A percentile compares a stretch with the other conserved stretches of the same genome.
Evolutionary conservation across 2,113 vertebrate genomes (phyloP).

Genomic region (Gulo gulo): DNA sequence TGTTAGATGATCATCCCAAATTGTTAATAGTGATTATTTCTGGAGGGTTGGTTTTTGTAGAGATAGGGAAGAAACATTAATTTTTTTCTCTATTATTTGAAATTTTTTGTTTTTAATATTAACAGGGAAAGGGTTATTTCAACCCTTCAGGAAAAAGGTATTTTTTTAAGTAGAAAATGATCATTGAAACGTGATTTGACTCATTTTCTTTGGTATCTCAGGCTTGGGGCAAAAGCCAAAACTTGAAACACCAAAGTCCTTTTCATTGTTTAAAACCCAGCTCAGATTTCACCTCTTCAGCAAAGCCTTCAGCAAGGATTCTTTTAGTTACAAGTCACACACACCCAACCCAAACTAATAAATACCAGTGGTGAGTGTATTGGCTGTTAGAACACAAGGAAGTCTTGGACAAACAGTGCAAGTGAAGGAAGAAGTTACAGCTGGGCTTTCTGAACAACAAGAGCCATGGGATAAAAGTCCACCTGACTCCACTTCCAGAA

Average conservation of each 20-base stretch:
- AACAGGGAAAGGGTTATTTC: background rate
- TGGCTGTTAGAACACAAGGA: background rate
- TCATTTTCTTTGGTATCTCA: background rate
- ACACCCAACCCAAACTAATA: background rate
- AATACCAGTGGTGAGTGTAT: background rate
- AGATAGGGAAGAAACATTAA: background rate
- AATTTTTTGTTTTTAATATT: background rate
- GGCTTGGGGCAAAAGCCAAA: background rate
- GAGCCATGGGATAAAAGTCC: background rate
- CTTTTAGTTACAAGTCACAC: background rate
- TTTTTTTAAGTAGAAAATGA: background rate
- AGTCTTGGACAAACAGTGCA: background rate
- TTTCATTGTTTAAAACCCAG: background rate
- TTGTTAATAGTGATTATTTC: background rate
- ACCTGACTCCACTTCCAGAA: background rate
- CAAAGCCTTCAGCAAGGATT: background rate
- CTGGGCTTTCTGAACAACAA: background rate
- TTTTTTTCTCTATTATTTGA: background rate
- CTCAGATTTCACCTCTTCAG: background rate
- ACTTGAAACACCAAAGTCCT: background rate
- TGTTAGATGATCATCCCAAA: background rate
- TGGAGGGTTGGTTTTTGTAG: background rate
- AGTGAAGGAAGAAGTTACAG: background rate
- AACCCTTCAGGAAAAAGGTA: background rate
- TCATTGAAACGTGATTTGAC: background rate